Evolutionary conservation across 2,888 invertebrate species (phyloP).

Genomic region (Drosophila cognata): DNA sequence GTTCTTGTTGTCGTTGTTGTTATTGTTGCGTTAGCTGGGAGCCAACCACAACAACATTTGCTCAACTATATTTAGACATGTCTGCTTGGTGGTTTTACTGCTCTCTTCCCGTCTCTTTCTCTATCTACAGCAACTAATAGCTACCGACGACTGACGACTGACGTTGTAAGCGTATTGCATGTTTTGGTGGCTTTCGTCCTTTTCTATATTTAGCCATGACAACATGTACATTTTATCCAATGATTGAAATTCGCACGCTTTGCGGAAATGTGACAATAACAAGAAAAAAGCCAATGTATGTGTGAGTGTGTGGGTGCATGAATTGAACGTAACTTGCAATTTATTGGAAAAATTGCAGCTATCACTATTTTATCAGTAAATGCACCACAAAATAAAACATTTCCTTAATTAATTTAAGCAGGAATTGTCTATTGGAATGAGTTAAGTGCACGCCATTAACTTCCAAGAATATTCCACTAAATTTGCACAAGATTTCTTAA

Average conservation of each 20-base stretch:
- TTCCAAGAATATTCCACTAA: background rate
- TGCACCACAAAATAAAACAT: background rate
- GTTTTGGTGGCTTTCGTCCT: slow-evolving; percentile 61
- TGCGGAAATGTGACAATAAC: slow-evolving; percentile 67
- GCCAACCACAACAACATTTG: slow-evolving; percentile 23
- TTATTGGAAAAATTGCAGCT: background rate
- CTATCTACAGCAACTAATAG: slow-evolving; percentile 27
- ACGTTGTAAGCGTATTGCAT: slow-evolving; percentile 68
- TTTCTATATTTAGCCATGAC: slow-evolving; percentile 73
- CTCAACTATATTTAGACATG: slow-evolving; percentile 51
- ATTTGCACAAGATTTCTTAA: slow-evolving; percentile 6
- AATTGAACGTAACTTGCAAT: background rate
- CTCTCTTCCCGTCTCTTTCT: slow-evolving; percentile 1
- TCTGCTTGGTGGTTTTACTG: slow-evolving; percentile 32
- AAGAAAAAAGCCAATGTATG: slow-evolving; percentile 10
- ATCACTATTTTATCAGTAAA: background rate
- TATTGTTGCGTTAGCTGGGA: slow-evolving; percentile 16
- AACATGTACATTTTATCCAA: slow-evolving; percentile 42
- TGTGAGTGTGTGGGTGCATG: background rate
- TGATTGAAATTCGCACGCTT: slow-evolving; percentile 66
- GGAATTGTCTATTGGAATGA: background rate
- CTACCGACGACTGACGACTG: slow-evolving; percentile 42
- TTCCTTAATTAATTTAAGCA: background rate
- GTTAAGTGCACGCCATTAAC: background rate
- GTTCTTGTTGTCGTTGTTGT: slow-evolving; percentile 16